Percentiles rank a stretch among this genome's conserved stretches.
Conservation (phyloP, 2,113 vertebrate genomes). For the Genyomyrus donnyi region DNA sequence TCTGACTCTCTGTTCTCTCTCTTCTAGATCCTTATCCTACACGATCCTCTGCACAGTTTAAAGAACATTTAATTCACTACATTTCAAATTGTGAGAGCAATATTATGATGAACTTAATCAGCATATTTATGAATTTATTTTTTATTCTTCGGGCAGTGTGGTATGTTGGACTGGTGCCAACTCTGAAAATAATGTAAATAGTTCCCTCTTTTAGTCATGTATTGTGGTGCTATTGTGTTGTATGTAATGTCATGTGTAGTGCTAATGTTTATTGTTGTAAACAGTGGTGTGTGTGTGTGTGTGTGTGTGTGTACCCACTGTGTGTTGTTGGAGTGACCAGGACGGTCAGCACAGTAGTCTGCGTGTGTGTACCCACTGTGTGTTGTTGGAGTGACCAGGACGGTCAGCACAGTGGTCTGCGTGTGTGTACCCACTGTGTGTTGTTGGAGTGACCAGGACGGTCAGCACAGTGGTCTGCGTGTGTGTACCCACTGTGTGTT, state of each 20-base stretch:
- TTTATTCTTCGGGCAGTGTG: background rate
- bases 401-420: too few relatives aligned
- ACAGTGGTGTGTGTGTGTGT: background rate
- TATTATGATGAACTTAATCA: background rate
- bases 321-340: background rate
- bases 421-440: too few relatives aligned
- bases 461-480: background rate
- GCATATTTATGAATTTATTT: background rate
- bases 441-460: too few relatives aligned
- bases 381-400: too few relatives aligned
- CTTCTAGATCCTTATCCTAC: constrained; percentile 44
- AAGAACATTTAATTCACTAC: constrained; percentile 18
- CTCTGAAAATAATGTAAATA: background rate
- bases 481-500: too few relatives aligned
- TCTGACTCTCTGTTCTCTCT: constrained; percentile 45
- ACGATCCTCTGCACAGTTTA: constrained; percentile 37
- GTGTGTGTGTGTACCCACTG: background rate
- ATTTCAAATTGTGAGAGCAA: background rate
- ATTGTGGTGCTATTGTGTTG: background rate
- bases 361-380: too few relatives aligned
- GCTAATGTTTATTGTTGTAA: background rate
- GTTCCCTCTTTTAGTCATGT: background rate
- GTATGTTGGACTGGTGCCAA: background rate
- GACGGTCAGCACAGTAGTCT: background rate
- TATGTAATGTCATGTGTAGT: background rate